phyloP scores from a whole-genome alignment of 2,113 vertebrate species.

The Osmerus mordax region DNA sequence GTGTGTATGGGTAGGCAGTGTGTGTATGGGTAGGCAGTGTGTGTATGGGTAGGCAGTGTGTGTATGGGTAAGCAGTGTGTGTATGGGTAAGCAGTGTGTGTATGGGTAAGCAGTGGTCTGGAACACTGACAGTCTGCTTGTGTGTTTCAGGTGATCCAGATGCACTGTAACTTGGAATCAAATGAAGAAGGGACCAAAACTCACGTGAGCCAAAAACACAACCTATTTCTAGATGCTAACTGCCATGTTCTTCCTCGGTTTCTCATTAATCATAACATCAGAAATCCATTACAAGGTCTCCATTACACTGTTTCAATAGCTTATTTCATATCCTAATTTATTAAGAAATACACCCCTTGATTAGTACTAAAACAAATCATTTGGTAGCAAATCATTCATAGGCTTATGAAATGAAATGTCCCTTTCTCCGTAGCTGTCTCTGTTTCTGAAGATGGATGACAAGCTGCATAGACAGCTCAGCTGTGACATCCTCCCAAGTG shows the following conservation, averaged over 20 bases:
- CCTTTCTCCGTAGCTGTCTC: slow-evolving; percentile 77
- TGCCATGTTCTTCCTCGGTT: background rate
- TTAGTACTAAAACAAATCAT: no score
- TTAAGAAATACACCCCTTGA: no score
- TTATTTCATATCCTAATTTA: no score
- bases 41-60: no score
- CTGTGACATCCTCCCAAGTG: slow-evolving; percentile 92
- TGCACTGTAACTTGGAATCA: slow-evolving; percentile 92
- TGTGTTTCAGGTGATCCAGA: slow-evolving; percentile 83
- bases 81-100: no score
- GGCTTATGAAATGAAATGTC: background rate
- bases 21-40: no score
- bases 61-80: no score
- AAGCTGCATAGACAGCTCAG: slow-evolving; percentile 89
- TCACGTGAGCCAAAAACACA: slow-evolving; percentile 79
- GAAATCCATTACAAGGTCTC: no score
- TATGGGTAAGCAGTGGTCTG: background rate
- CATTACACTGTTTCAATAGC: no score
- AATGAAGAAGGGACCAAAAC: slow-evolving; percentile 89
- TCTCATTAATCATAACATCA: background rate
- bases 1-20: no score
- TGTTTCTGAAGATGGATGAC: slow-evolving; percentile 93
- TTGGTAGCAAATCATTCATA: no score
- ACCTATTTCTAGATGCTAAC: background rate
- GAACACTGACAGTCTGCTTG: slow-evolving; percentile 1